Conservation (phyloP, 2,113 vertebrate species). For the Erythrocebus patas region DNA sequence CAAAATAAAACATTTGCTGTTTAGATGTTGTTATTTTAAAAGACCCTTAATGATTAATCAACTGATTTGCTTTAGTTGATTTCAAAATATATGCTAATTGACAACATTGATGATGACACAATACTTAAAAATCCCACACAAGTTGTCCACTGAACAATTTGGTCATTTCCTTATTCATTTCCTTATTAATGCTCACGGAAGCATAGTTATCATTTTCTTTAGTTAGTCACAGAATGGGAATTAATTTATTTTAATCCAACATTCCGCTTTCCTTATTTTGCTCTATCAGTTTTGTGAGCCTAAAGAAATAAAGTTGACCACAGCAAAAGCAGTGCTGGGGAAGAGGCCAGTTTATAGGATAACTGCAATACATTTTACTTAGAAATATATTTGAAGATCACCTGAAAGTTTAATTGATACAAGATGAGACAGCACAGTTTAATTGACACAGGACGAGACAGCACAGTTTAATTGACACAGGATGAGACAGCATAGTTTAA, state of each 20-base stretch:
- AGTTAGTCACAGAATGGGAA: background rate
- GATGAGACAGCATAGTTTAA: background rate
- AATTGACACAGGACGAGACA: background rate
- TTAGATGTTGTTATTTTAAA: background rate
- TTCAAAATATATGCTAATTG: background rate
- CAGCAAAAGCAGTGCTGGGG: background rate
- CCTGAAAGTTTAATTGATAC: constrained; percentile 20
- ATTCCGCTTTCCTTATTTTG: background rate
- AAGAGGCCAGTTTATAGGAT: background rate
- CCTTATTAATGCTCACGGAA: background rate
- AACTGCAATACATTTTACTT: background rate
- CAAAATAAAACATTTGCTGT: background rate
- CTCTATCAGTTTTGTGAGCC: background rate
- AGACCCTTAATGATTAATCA: background rate
- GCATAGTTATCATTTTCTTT: background rate
- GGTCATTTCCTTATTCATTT: background rate
- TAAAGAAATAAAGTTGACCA: background rate
- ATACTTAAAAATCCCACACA: background rate
- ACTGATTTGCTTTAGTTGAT: background rate
- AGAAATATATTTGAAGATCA: constrained; percentile 30
- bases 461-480: background rate
- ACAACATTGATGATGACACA: background rate
- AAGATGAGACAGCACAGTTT: background rate
- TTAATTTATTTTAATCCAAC: background rate
- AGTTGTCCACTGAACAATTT: background rate